Conservation (phyloP, 2,888 invertebrate genomes). For the Tenthredo livida region DNA sequence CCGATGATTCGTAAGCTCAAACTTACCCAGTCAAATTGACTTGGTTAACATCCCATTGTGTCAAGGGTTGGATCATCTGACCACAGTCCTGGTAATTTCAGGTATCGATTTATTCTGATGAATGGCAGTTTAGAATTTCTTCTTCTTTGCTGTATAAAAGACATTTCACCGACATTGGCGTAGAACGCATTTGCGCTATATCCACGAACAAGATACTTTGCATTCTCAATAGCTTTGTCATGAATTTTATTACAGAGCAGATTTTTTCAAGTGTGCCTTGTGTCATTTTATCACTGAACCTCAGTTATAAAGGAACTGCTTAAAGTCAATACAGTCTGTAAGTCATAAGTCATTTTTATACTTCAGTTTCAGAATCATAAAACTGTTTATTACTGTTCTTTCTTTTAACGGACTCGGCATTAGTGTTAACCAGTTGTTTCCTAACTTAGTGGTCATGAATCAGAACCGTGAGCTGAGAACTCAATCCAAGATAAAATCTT, state of each 20-base stretch:
- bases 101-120: not conserved
- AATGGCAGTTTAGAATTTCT: not conserved
- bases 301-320: not conserved
- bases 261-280: not conserved
- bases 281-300: not conserved
- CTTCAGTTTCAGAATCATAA: not conserved
- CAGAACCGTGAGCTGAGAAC: not conserved
- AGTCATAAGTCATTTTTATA: constrained; percentile 4
- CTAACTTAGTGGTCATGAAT: not conserved
- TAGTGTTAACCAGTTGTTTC: not conserved
- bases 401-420: not conserved
- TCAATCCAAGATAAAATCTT: not conserved
- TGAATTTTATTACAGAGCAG: not conserved
- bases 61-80: not conserved
- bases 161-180: too few relatives aligned
- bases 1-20: not conserved
- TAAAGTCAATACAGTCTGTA: not conserved
- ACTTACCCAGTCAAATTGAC: not conserved
- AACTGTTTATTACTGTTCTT: not conserved
- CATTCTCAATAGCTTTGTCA: too few relatives aligned
- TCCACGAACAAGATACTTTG: too few relatives aligned
- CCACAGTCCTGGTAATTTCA: not conserved
- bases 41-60: not conserved
- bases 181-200: too few relatives aligned
- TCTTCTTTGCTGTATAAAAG: too few relatives aligned